Conservation (phyloP, 1,140 invertebrate genomes). For the Globodera rostochiensis region DNA sequence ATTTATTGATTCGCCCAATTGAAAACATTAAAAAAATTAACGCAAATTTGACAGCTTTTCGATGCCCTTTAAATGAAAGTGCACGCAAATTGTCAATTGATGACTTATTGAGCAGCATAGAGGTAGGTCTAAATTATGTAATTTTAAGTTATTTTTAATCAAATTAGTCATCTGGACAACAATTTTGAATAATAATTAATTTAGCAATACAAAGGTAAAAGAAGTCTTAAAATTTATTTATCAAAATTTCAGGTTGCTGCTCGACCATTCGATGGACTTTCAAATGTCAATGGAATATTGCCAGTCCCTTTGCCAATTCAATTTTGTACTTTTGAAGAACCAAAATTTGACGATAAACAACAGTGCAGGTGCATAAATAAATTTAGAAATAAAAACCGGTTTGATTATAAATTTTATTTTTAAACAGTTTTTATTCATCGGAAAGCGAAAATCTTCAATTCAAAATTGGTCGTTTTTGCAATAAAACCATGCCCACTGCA, state of each 20-base stretch:
- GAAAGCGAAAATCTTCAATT: neutral
- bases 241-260: neutral
- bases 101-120: too few relatives aligned
- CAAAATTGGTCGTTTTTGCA: neutral
- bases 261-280: neutral
- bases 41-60: too few relatives aligned
- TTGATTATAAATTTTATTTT: neutral
- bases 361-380: neutral
- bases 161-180: too few relatives aligned
- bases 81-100: too few relatives aligned
- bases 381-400: neutral
- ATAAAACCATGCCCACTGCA: neutral
- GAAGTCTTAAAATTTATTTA: too few relatives aligned
- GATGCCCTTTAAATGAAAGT: too few relatives aligned
- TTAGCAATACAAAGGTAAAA: too few relatives aligned
- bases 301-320: neutral
- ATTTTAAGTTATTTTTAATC: too few relatives aligned
- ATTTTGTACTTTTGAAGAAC: neutral
- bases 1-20: too few relatives aligned
- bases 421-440: neutral
- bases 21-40: too few relatives aligned
- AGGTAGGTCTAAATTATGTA: too few relatives aligned
- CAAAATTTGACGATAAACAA: neutral
- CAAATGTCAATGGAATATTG: neutral
- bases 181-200: too few relatives aligned